Evolutionary conservation across 2,888 invertebrate genomes (phyloP), one percentile per base, ranked within the genome.

Genomic region (Nycteola revayana): DNA sequence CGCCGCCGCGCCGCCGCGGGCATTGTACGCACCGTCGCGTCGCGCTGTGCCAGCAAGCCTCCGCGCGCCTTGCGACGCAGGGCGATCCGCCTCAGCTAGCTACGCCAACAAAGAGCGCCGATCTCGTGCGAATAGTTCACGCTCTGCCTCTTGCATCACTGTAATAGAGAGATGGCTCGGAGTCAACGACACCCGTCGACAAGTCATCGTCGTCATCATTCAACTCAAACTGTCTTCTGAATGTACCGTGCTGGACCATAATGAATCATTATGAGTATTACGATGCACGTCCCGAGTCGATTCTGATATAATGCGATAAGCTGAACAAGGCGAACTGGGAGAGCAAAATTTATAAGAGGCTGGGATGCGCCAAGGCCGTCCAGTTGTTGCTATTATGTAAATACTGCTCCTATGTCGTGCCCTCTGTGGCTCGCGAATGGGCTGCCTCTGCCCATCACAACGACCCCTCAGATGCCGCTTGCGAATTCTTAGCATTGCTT

Each of bases 301-400:
- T 47, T 48, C 37, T 57, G 53, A 56, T 60, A 54, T 57, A 50
- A 61, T 54, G 51, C 59, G 35, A 55, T 59, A 55, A 57, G 46
- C 49, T 42, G 41, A 44, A 51, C 47, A 43, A 56, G 50, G 53
- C 50, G 36, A 54, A 54, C 53, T 52, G 49, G 46, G 60, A 56
- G 48, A 47, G 48, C 49, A 59, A 49, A 49, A 55, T 51, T 49
- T 59, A 54, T 59, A 30, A 46, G 49, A 63, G 59, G 53, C 63
- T 58, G 64, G 55, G 56, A 59, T 53, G 60, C 66, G 52, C 73
- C 80, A 82, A 83, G 83, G 81, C 56, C 81, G 72, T 56, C 76
- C 70, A 67, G 77, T 80, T 68, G 55, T 64, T 58, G 69, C 70
- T 73, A 74, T 81, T 80, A 81, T 80, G 79, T 81, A 81, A 82